Conservation (phyloP, 1,140 invertebrate genomes). For the Pogonus chalceus region DNA sequence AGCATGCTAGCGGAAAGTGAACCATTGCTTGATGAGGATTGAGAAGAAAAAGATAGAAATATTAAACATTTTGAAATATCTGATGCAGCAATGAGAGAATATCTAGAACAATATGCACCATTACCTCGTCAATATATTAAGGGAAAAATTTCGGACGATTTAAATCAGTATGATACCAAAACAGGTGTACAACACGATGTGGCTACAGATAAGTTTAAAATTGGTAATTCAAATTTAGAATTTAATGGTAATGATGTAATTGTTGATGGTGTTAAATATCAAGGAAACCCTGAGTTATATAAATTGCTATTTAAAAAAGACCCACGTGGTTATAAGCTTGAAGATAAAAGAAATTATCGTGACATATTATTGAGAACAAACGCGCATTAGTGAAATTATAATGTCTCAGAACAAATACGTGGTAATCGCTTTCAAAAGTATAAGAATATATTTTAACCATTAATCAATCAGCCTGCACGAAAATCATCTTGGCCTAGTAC, state of each 20-base stretch:
- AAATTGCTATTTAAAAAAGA: constrained; percentile 21
- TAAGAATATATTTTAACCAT: constrained; percentile 13
- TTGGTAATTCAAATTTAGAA: constrained; percentile 10
- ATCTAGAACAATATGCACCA: constrained; percentile 2
- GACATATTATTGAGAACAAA: constrained; percentile 20
- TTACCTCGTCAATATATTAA: constrained; percentile 8
- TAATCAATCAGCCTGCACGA: not conserved
- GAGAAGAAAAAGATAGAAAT: too few species aligned
- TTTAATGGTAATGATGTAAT: constrained; percentile 14
- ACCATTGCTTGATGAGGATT: too few species aligned
- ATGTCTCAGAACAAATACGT: constrained; percentile 16
- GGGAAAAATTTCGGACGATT: constrained; percentile 5
- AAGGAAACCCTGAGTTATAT: constrained; percentile 18
- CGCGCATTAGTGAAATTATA: constrained; percentile 19
- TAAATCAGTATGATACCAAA: constrained; percentile 6
- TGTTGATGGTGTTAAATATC: constrained; percentile 13
- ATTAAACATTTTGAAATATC: too few species aligned
- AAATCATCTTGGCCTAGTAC: not conserved
- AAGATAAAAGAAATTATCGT: constrained; percentile 21
- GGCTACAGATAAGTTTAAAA: constrained; percentile 13
- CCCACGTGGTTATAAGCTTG: constrained; percentile 13
- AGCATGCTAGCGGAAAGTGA: too few species aligned
- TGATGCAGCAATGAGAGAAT: too few species aligned
- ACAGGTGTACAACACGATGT: constrained; percentile 16
- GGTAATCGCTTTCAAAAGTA: constrained; percentile 15